Conservation (phyloP, 2,113 vertebrate genomes). For the Dipodomys spectabilis region DNA sequence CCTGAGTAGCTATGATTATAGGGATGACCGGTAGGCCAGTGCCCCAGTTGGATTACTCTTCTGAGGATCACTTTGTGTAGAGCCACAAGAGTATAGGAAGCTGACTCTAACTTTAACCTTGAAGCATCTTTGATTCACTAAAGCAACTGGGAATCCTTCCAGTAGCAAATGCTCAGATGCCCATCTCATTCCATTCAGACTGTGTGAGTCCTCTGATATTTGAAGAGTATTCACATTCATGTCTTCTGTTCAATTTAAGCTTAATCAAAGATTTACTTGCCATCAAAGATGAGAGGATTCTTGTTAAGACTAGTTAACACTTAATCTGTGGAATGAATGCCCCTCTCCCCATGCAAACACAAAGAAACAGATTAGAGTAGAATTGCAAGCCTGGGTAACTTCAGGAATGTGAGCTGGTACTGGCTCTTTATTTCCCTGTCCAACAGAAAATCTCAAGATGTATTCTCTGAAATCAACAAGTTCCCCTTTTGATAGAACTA, state of each 20-base stretch:
- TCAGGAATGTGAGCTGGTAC: constrained; percentile 57
- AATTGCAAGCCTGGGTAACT: constrained; percentile 68
- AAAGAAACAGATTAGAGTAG: not conserved
- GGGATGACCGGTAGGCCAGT: too few species aligned
- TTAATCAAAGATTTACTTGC: constrained; percentile 63
- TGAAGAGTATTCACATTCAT: constrained; percentile 42
- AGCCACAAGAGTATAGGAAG: constrained; percentile 1
- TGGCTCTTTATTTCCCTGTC: constrained; percentile 64
- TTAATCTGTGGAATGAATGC: constrained; percentile 54
- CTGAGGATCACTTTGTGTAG: not conserved
- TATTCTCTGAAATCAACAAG: constrained; percentile 66
- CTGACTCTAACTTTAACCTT: not conserved
- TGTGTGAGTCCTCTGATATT: constrained; percentile 50
- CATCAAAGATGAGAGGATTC: constrained; percentile 56
- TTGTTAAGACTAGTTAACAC: constrained; percentile 73
- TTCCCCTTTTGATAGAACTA: constrained; percentile 45
- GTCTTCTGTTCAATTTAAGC: constrained; percentile 65
- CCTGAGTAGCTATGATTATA: too few species aligned
- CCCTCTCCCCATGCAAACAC: not conserved
- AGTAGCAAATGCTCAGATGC: not conserved
- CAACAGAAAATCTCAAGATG: constrained; percentile 52
- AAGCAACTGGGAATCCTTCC: not conserved
- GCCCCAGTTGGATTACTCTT: not conserved
- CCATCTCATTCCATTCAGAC: constrained; percentile 6
- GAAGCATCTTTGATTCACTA: constrained; percentile 40